These are phyloP conservation scores for Calephelis virginiensis DNA, from an alignment of 1,140 invertebrate species.

Conservation along the genomic window DNA sequence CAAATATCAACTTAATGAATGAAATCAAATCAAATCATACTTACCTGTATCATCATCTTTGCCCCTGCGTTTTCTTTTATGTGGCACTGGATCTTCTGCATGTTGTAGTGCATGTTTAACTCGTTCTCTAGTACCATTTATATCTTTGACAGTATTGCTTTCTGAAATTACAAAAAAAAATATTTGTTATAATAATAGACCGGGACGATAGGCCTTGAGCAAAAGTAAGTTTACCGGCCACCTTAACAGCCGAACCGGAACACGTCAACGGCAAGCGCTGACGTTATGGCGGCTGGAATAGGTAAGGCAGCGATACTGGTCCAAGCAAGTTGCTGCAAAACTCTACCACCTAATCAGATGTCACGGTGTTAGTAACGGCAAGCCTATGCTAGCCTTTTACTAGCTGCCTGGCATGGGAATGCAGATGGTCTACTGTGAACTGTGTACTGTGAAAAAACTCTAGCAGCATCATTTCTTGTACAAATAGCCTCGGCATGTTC, in stretches of 20 bases:
- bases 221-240: too few relatives aligned
- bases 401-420: too few relatives aligned
- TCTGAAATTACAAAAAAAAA: conserved; percentile 35
- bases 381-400: too few relatives aligned
- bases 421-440: background rate
- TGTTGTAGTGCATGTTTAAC: conserved; percentile 88
- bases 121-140: conserved; percentile 83
- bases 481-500: conserved; percentile 29
- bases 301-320: too few relatives aligned
- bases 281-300: too few relatives aligned
- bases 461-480: conserved; percentile 31
- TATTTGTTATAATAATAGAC: background rate
- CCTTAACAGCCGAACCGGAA: too few relatives aligned
- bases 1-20: too few relatives aligned
- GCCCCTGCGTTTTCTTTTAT: conserved; percentile 82
- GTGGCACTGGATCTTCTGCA: conserved; percentile 84
- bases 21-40: background rate
- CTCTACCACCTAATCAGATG: too few relatives aligned
- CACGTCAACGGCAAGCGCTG: too few relatives aligned
- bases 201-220: too few relatives aligned
- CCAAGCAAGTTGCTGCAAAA: too few relatives aligned
- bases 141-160: conserved; percentile 65
- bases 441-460: conserved; percentile 12
- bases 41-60: conserved; percentile 48
- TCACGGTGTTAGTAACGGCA: too few relatives aligned